Evolutionary conservation across 2,113 vertebrate genomes (phyloP).

Genomic region (Nothoprocta pentlandii): DNA sequence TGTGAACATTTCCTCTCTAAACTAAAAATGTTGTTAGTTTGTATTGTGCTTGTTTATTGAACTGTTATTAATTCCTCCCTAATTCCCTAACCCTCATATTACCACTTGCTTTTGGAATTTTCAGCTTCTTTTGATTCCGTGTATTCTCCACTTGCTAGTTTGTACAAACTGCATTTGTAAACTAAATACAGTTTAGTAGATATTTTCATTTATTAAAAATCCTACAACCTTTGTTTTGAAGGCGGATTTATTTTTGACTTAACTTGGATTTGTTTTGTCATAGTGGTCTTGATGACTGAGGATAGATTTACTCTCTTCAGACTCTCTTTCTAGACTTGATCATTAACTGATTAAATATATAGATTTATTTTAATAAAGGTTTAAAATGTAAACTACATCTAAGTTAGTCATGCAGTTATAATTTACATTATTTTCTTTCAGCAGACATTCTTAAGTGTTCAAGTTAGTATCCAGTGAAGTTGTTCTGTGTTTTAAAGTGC

Average conservation of each 20-base stretch:
- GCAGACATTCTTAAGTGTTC: background rate
- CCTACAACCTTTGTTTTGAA: background rate
- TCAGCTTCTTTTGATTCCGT: background rate
- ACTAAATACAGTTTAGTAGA: background rate
- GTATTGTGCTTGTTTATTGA: background rate
- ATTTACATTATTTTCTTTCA: background rate
- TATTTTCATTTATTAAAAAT: background rate
- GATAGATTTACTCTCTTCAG: background rate
- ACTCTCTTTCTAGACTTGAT: background rate
- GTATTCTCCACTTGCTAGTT: background rate
- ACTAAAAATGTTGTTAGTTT: background rate
- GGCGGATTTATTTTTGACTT: background rate
- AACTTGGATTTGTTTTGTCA: background rate
- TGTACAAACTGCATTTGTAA: too few relatives aligned
- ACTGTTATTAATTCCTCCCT: background rate
- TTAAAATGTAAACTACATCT: background rate
- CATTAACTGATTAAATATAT: background rate
- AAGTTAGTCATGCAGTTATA: background rate
- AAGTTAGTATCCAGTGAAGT: background rate
- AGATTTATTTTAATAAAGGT: background rate
- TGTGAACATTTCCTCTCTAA: background rate
- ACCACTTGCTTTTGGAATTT: background rate
- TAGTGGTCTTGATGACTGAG: background rate
- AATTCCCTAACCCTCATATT: fast-evolving
- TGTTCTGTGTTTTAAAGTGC: background rate